phyloP scores from a whole-genome alignment of 1,140 invertebrate genomes.

The Diorhabda sublineata region DNA sequence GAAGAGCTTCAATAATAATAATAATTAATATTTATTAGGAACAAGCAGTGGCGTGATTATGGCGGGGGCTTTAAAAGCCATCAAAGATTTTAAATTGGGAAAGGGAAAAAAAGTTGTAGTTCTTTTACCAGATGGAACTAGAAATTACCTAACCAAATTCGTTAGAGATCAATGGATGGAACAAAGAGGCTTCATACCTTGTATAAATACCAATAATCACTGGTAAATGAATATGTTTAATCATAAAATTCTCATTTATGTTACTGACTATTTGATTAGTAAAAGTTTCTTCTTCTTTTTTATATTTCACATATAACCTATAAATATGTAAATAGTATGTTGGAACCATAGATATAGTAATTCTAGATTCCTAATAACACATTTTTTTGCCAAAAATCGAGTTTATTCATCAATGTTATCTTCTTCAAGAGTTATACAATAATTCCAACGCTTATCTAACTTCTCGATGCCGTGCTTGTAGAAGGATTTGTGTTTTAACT shows the following conservation, averaged over 20 bases:
- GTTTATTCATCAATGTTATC: too few relatives aligned
- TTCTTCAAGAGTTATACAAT: too few relatives aligned
- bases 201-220: conserved; percentile 50
- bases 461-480: too few relatives aligned
- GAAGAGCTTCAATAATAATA: too few relatives aligned
- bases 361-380: conserved; percentile 10
- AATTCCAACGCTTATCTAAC: too few relatives aligned
- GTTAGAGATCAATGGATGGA: conserved; percentile 95
- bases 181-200: conserved; percentile 62
- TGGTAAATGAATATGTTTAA: conserved; percentile 44
- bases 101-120: conserved; percentile 85
- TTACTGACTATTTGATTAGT: conserved; percentile 9
- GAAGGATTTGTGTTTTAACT: too few relatives aligned
- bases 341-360: too few relatives aligned
- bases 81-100: conserved; percentile 62
- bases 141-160: conserved; percentile 99
- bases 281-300: too few relatives aligned
- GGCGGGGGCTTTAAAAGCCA: conserved; percentile 72
- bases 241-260: not conserved
- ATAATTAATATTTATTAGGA: conserved; percentile 50
- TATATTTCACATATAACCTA: too few relatives aligned
- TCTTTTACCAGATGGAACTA: conserved; percentile 87
- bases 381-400: too few relatives aligned
- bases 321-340: too few relatives aligned
- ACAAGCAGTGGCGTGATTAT: conserved; percentile 89